Base-by-base conservation (phyloP, 2,888 invertebrate species). In the Lucinisca nassula region DNA sequence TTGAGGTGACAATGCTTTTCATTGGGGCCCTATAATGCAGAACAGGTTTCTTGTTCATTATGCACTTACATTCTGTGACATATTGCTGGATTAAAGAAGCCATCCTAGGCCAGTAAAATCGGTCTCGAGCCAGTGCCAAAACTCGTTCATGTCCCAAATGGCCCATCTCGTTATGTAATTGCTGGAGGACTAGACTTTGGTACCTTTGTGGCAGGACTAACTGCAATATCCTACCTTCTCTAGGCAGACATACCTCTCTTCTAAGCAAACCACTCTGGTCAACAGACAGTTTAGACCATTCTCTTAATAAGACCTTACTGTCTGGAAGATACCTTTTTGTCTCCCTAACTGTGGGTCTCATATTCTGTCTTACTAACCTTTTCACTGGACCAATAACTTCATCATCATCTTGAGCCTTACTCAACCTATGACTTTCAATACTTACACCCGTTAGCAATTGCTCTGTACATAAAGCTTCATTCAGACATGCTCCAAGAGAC, bases 101-200 rank as follows among this genome's bases (percentile, higher is more conserved):
- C 88, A 91, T 91, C 1, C 75, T 61, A 32, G 91, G 91, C 91
- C 89, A 91, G 40, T 89, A 89, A 67, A 86, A 91, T n/a, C 91
- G 35, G 21, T 88, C 86, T 24, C 83, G 49, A 21, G 82, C 85
- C 14, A 89, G 45, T 24, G 58, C 38, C 12, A 89, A 30, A 6
- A 85, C 78, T 45, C 87, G 51, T 14, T 89, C 89, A 37, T 30
- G 27, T 45, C 89, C 89, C 35, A 85, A 74, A 78, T 91, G 90
- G 21, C 87, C 89, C 85, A 91, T 84, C 27, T 85, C 83, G 38
- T 85, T 76, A 61, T 90, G 90, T n/a, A 89, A 55, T n/a, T 82
- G 73, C 10, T 82, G n/a, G 12, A 78, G 21, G 0, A 84, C 85
- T 6, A 45, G 14, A 21, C 24, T 10, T 8, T 55, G 75, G 14